Conservation (phyloP, 2,797 vertebrate species). For the Uromys caudimaculatus region DNA sequence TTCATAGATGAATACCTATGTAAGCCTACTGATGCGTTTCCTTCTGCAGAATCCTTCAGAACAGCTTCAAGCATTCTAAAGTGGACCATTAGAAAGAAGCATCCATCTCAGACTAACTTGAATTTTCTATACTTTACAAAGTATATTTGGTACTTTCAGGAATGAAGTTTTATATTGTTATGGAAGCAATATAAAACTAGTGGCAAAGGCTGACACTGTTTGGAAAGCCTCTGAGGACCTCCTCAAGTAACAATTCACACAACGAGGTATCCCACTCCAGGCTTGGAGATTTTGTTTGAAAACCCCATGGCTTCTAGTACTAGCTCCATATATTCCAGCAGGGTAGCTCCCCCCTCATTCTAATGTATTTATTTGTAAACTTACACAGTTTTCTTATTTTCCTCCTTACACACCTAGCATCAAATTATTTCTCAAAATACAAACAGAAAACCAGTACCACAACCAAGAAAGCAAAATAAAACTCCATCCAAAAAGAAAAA, state of each 20-base stretch:
- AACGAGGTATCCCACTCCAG: background rate
- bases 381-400: background rate
- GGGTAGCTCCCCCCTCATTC: background rate
- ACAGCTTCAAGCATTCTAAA: background rate
- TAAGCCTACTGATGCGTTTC: background rate
- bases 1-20: background rate
- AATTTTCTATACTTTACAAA: background rate
- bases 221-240: background rate
- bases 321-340: background rate
- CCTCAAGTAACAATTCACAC: background rate
- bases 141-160: too few relatives aligned
- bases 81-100: background rate
- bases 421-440: background rate
- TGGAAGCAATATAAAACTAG: background rate
- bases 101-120: background rate
- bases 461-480: background rate
- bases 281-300: background rate
- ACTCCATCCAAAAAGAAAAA: background rate
- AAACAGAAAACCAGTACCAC: background rate
- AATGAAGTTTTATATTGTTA: background rate
- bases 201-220: background rate
- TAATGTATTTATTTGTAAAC: background rate
- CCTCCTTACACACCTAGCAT: background rate
- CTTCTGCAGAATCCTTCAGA: background rate
- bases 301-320: background rate